Base-by-base conservation (phyloP, 2,797 vertebrate species). In the Cuculus canorus region DNA sequence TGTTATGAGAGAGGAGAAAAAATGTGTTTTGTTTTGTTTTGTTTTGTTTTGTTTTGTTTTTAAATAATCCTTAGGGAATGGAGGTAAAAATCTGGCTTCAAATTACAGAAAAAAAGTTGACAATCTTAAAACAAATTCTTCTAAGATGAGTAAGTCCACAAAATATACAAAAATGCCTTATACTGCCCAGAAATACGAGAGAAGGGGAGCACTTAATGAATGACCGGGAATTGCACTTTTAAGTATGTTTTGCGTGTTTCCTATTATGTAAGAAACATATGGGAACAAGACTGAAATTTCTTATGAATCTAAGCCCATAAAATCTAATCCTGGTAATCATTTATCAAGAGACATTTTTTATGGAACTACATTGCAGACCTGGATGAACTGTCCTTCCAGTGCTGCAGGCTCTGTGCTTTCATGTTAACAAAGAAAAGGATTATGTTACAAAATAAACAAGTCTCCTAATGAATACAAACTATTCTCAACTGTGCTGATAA, bases 401-500 rank as follows among this genome's bases (percentile, higher is more conserved):
- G 54, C 57, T 91, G 91, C 81, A 80, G 72, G 65, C 8, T 41
- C 77, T 66, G 28, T 41, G 68, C 96, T 96, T 97, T 97, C 92
- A 96, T 93, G 89, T 93, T 95, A 93, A 96, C 89, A 94, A 93
- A 96, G 92, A 78, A 82, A 95, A 91, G 93, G 94, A 96, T 97
- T 97, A 97, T 57, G 87, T 96, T 97, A 92, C 96, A 93, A 96
- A 96, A 96, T 79, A 96, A 97, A 96, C 92, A 90, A 82, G 19
- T 68, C 61, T 92, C 41, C 41, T 95, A 93, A 96, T 94, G 94
- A 97, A 95, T 96, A 90, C 63, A 96, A 96, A 96, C 92, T 95
- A 91, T 91, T 96, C 94, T 95, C n/a, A 3, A 93, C 81, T 88
- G 76, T 68, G 33, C 37, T 89, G 89, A 91, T 97, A 96, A 96